Conservation (phyloP, 2,113 vertebrate genomes). For the Phylloscopus trochilus region DNA sequence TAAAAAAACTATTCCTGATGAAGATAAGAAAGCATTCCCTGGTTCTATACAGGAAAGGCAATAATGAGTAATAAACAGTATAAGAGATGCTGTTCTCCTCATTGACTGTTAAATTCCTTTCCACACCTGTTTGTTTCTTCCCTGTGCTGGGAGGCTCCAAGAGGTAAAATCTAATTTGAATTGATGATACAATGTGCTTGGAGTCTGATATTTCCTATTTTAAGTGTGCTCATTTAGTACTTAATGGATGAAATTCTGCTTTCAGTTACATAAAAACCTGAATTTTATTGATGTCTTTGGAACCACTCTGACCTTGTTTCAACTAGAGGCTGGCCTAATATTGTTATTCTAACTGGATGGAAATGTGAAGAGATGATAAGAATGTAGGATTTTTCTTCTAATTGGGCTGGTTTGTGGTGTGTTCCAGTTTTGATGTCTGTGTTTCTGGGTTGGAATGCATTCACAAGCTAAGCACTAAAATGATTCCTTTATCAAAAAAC, state of each 20-base stretch:
- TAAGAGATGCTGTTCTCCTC: not conserved
- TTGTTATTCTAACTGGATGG: not conserved
- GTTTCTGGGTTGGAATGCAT: not conserved
- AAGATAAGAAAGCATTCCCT: not conserved
- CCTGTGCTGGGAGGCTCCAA: not conserved
- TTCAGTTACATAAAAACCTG: not conserved
- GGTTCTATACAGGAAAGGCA: not conserved
- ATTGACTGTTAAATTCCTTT: not conserved
- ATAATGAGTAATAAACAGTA: not conserved
- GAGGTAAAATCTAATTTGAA: not conserved
- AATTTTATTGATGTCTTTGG: not conserved
- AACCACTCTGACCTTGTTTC: not conserved
- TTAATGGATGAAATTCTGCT: not conserved
- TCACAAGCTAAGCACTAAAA: not conserved
- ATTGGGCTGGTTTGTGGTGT: not conserved
- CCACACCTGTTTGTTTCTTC: not conserved
- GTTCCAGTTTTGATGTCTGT: not conserved
- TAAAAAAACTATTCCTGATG: not conserved
- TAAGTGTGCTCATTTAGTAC: not conserved
- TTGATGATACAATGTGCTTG: not conserved
- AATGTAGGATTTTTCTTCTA: not conserved
- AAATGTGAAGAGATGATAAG: not conserved
- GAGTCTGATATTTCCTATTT: not conserved
- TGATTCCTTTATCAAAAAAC: not conserved
- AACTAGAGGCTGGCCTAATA: not conserved